Evolutionary conservation across 2,888 invertebrate genomes (phyloP), one percentile per base, ranked within the genome.

Genomic region (Mimas tiliae): DNA sequence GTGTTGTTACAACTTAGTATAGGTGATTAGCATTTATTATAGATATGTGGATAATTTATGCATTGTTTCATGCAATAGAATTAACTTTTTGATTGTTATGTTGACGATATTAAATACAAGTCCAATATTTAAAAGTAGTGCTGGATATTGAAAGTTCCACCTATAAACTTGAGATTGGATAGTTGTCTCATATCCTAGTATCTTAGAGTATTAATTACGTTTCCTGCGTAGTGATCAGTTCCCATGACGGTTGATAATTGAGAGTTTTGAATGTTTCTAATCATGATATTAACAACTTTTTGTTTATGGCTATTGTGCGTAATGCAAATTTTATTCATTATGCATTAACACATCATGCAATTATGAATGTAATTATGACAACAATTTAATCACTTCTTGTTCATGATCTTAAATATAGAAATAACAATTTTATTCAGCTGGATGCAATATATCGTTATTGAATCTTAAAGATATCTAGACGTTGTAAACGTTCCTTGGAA

Each of bases 121-220:
- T 9, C 8, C 19, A 21, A 8, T 1, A 2, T 27, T 7, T 27
- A 27, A 33, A 12, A 27, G 21, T 27, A 12, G 21, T 21, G 6
- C 11, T 6, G 16, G 16, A 4, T 55, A 53, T n/a, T 16, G 16
- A 16, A n/a, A 42, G 12, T 58, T 16, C 34, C n/a, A 42, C 19
- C 34, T 38, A 58, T 4, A 21, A 42, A 42, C 19, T 9, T 38
- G n/a, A 19, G 7, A 6, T 12, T 12, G 2, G 19, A 42, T 42
- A 19, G 55, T 58, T 58, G 38, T 58, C 55, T 58, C 33, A 58
- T 58, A 58, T 58, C 19, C 19, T 42, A 42, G 12, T 38, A 38
- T 42, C 14, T n/a, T n/a, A n/a, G n/a, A n/a, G n/a, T n/a, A n/a
- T n/a, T n/a, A 16, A 16, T 58, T 19, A 19, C 16, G 42, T 42